Conservation (phyloP, 1,140 invertebrate genomes). For the Brachionus rotundiformis region DNA sequence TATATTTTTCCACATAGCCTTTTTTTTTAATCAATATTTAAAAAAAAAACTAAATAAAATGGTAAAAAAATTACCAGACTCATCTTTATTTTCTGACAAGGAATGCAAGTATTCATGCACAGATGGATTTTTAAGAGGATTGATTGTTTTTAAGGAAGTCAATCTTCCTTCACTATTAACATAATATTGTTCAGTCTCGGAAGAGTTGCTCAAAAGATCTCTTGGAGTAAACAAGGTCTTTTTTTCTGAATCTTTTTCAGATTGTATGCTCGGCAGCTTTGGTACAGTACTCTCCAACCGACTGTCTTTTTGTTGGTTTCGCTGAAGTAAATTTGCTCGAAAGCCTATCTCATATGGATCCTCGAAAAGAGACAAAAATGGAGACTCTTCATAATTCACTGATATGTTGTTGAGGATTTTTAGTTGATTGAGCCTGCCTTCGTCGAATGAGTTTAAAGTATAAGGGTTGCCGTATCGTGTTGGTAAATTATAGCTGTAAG, state of each 20-base stretch:
- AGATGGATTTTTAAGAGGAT: conserved; percentile 21
- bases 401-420: neutral
- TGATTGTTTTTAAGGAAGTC: neutral
- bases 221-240: neutral
- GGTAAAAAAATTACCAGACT: neutral
- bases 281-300: neutral
- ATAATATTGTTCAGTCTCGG: neutral
- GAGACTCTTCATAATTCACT: neutral
- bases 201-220: neutral
- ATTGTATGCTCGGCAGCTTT: neutral
- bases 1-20: conserved; percentile 40
- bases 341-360: neutral
- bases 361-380: conserved; percentile 12
- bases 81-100: conserved; percentile 1
- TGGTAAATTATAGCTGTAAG: neutral
- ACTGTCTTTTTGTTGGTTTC: neutral
- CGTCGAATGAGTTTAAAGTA: neutral
- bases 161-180: neutral
- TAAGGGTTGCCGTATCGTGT: neutral
- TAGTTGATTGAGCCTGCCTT: neutral
- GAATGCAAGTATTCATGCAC: conserved; percentile 30
- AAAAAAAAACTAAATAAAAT: neutral
- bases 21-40: neutral
- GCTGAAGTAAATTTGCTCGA: neutral
- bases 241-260: neutral